Base-by-base conservation (phyloP, 35 echinoderm and acorn worm genomes). In the Amphiura filiformis region DNA sequence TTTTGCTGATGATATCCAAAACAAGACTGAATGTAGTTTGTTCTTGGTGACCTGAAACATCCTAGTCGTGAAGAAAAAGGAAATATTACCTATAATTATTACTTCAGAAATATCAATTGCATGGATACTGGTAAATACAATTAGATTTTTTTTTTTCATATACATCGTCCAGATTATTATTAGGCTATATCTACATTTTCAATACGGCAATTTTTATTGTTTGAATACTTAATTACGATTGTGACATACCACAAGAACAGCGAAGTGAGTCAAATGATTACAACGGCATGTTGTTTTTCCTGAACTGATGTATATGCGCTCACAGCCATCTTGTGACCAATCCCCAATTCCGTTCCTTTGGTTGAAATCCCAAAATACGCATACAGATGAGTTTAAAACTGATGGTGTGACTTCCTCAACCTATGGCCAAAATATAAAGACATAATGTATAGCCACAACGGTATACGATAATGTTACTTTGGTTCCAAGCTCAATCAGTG, bases 281-380 rank as follows among this genome's bases (percentile, higher is more conserved):
- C 93, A 95, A 4, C 42, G 39, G 86, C 93, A 95, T 20, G 78
- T 61, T 13, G 91, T 81, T 1, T 35, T 38, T 4, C 81, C 44
- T 39, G 82, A 80, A 20, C 26, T 57, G 31, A 80, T 76, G 57
- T 76, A 77, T 32, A n/a, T 39, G 32, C 79, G 82, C 2, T 7
- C 39, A 64, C 93, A 95, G 0, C 93, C 93, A 12, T 85, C 52
- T 35, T 56, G 42, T 17, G 93, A 91, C 93, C 93, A 95, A 84
- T 95, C 93, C 87, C 93, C 93, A 12, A 80, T 35, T 12, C 93
- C 93, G 44, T 94, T 37, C 39, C 83, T 76, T 17, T 82, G 35
- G 33, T 87, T 33, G 56, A 95, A 95, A 35, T 95, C 93, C 93
- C 93, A 95, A 76, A 87, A 95, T 20, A 95, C 93, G 32, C 89